Percentiles rank a stretch among this genome's conserved stretches.
These are phyloP conservation scores for Acleris emargana DNA, from an alignment of 2,888 invertebrate genomes.

Conservation along the genomic window DNA sequence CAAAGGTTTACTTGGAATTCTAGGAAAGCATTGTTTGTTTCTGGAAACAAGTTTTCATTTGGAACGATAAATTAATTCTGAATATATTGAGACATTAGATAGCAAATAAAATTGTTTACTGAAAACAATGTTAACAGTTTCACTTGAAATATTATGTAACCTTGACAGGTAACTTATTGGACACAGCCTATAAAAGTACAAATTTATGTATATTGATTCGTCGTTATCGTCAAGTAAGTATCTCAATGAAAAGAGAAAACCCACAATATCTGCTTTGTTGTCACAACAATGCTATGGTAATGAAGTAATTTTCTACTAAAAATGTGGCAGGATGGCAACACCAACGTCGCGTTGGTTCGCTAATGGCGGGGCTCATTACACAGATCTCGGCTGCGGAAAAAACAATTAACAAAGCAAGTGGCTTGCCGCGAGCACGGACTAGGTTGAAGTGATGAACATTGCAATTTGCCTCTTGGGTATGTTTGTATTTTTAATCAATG, in stretches of 20 bases:
- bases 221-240: background rate
- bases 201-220: background rate
- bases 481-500: background rate
- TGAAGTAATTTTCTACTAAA: constrained; percentile 20
- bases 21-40: no score
- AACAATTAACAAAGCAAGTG: constrained; percentile 39
- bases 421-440: constrained; percentile 7
- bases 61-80: no score
- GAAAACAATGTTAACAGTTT: no score
- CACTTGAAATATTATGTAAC: no score
- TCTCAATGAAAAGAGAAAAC: background rate
- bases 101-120: no score
- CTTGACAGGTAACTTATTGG: no score
- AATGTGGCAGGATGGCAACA: constrained; percentile 17
- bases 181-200: background rate
- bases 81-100: no score
- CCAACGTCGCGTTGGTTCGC: constrained; percentile 28
- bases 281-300: constrained; percentile 7
- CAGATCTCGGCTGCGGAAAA: constrained; percentile 40
- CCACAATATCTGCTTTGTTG: background rate
- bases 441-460: constrained; percentile 19
- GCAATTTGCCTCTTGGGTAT: constrained; percentile 14
- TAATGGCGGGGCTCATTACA: constrained; percentile 56
- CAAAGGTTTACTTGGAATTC: background rate
- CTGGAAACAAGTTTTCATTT: no score